A percentile compares a stretch with the other conserved stretches of the same genome.
These are phyloP conservation scores for Bombus huntii DNA, from an alignment of 1,140 invertebrate genomes.

Conservation along the genomic window DNA sequence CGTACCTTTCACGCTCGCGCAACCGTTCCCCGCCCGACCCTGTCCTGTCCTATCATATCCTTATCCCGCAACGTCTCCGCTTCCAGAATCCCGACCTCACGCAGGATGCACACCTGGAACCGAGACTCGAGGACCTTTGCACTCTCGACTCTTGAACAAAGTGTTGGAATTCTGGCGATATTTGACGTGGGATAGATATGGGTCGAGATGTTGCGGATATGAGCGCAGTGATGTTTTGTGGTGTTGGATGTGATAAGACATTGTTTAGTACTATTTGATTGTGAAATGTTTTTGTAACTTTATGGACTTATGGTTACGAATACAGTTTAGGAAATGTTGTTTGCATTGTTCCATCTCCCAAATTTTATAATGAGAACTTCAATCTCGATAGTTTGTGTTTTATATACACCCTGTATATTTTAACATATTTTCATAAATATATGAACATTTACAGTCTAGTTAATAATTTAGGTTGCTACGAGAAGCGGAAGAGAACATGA, in stretches of 20 bases:
- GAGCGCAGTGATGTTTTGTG: background rate
- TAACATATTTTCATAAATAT: background rate
- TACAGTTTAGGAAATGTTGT: no score
- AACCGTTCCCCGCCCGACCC: slow-evolving; percentile 16
- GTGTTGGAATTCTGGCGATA: background rate
- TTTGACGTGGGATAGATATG: background rate
- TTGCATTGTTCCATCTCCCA: background rate
- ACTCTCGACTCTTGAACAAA: background rate
- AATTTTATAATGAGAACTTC: background rate
- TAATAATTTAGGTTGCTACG: no score
- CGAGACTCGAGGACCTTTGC: slow-evolving; percentile 1
- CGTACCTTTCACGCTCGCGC: slow-evolving; percentile 54
- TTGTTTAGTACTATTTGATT: background rate
- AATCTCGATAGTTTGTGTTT: background rate
- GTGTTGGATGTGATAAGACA: background rate
- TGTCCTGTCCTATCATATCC: slow-evolving; percentile 74
- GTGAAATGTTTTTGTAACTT: no score
- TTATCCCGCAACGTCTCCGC: slow-evolving; percentile 32
- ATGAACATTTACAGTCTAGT: background rate
- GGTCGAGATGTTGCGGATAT: background rate
- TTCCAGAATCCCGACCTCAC: background rate
- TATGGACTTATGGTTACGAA: no score
- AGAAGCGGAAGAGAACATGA: background rate
- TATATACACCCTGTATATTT: background rate
- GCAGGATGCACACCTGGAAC: background rate